Evolutionary conservation across 2,888 invertebrate species (phyloP).

Genomic region (Timandra comae): DNA sequence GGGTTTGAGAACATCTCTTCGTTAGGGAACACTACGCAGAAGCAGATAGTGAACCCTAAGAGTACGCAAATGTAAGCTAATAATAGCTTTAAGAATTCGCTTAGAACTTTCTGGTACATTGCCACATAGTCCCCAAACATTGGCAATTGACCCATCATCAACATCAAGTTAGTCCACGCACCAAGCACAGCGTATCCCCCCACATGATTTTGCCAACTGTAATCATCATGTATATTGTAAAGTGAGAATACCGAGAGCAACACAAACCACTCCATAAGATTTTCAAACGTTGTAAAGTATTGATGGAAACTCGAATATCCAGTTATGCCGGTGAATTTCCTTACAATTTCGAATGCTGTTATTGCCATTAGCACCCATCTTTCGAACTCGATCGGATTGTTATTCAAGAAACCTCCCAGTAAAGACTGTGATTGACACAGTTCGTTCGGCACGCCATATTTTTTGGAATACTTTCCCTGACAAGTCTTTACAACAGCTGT

Average conservation of each 20-base stretch:
- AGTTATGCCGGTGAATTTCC: constrained; percentile 87
- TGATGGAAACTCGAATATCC: constrained; percentile 87
- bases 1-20: constrained; percentile 89
- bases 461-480: constrained; percentile 66
- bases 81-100: constrained; percentile 88
- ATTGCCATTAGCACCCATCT: constrained; percentile 87
- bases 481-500: constrained; percentile 85
- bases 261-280: constrained; percentile 91
- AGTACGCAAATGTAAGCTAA: constrained; percentile 89
- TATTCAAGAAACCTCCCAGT: constrained; percentile 82
- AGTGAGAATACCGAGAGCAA: constrained; percentile 88
- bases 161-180: constrained; percentile 92
- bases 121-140: constrained; percentile 93
- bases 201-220: constrained; percentile 91
- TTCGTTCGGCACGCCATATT: constrained; percentile 79
- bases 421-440: constrained; percentile 85
- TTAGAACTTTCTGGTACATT: constrained; percentile 91
- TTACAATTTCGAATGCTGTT: constrained; percentile 84
- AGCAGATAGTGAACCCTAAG: constrained; percentile 90
- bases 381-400: constrained; percentile 87
- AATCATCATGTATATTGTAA: constrained; percentile 85
- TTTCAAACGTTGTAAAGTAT: constrained; percentile 89
- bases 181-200: constrained; percentile 90
- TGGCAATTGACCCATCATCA: constrained; percentile 92
- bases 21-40: constrained; percentile 90